Evolutionary conservation across 2,888 invertebrate genomes (phyloP).

Genomic region (Chymomyza fuscimana): DNA sequence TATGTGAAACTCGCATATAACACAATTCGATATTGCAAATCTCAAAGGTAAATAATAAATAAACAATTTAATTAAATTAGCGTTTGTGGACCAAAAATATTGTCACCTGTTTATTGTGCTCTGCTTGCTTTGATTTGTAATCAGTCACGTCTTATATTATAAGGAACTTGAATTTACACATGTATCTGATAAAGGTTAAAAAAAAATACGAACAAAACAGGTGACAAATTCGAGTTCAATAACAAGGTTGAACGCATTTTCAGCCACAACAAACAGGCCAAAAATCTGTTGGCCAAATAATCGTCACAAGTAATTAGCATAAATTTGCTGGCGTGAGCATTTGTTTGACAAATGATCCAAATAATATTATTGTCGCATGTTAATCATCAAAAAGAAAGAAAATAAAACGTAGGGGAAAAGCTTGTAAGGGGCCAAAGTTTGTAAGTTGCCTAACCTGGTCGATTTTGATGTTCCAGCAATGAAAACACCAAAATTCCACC

Average conservation of each 20-base stretch:
- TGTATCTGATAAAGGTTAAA: neutral
- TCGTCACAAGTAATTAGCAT: slow-evolving; percentile 59
- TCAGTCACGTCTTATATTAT: slow-evolving; percentile 33
- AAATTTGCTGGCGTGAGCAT: slow-evolving; percentile 25
- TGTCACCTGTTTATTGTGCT: slow-evolving; percentile 49
- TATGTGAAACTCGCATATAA: slow-evolving; percentile 41
- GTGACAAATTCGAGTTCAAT: slow-evolving; percentile 51
- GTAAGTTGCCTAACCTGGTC: too few species aligned
- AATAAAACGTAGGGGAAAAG: too few species aligned
- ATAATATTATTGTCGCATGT: neutral
- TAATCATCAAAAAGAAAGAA: neutral
- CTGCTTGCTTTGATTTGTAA: slow-evolving; percentile 7
- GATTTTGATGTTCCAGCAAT: too few species aligned
- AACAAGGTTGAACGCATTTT: slow-evolving; percentile 59
- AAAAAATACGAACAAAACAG: neutral
- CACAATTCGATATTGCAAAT: slow-evolving; percentile 34
- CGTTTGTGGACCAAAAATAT: slow-evolving; percentile 36
- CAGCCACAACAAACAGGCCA: slow-evolving; percentile 2
- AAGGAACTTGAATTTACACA: slow-evolving; percentile 27
- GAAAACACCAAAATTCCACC: too few species aligned
- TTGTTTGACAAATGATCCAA: slow-evolving; percentile 37
- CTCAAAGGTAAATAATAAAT: slow-evolving; percentile 48
- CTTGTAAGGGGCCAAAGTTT: too few species aligned
- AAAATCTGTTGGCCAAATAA: slow-evolving; percentile 41
- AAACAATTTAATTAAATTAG: slow-evolving; percentile 61